Percentiles rank a stretch among this genome's conserved stretches.
These are phyloP conservation scores for Mycogona germanica DNA, from an alignment of 2,888 invertebrate genomes.

Conservation along the genomic window DNA sequence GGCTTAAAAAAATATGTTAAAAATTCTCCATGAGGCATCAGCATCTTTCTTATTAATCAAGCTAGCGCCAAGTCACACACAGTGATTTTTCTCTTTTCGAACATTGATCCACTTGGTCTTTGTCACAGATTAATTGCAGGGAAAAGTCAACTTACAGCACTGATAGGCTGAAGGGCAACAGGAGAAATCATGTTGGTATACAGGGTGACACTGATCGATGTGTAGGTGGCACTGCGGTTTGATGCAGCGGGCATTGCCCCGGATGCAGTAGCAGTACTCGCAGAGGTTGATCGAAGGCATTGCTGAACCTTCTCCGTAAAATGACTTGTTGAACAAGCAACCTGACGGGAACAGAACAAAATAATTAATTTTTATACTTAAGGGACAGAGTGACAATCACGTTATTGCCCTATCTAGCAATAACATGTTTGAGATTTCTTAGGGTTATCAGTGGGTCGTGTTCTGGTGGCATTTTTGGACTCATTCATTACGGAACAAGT, in stretches of 20 bases:
- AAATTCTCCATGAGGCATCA: too few species aligned
- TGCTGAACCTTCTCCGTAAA: slow-evolving; percentile 68
- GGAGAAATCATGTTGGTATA: slow-evolving; percentile 11
- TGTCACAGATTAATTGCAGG: too few species aligned
- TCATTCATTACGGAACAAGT: too few species aligned
- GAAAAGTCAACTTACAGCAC: slow-evolving; percentile 17
- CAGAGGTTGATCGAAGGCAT: slow-evolving; percentile 64
- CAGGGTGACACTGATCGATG: slow-evolving; percentile 13
- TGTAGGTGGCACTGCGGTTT: slow-evolving; percentile 9
- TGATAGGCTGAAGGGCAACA: slow-evolving; percentile 15
- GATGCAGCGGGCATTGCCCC: slow-evolving; percentile 52
- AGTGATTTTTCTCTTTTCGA: too few species aligned
- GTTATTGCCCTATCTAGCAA: not conserved
- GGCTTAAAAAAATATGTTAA: too few species aligned
- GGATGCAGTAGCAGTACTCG: slow-evolving; percentile 75
- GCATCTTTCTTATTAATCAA: too few species aligned
- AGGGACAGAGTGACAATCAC: not conserved
- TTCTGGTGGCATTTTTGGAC: not conserved
- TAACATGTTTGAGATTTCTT: not conserved
- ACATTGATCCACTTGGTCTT: too few species aligned
- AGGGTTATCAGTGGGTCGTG: too few species aligned
- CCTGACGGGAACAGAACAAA: not conserved
- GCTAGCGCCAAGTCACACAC: too few species aligned
- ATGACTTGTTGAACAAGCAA: slow-evolving; percentile 29
- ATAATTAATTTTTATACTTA: not conserved